These are phyloP conservation scores for Pollenia griseotomentosa DNA, from an alignment of 2,888 invertebrate genomes.

Conservation along the genomic window DNA sequence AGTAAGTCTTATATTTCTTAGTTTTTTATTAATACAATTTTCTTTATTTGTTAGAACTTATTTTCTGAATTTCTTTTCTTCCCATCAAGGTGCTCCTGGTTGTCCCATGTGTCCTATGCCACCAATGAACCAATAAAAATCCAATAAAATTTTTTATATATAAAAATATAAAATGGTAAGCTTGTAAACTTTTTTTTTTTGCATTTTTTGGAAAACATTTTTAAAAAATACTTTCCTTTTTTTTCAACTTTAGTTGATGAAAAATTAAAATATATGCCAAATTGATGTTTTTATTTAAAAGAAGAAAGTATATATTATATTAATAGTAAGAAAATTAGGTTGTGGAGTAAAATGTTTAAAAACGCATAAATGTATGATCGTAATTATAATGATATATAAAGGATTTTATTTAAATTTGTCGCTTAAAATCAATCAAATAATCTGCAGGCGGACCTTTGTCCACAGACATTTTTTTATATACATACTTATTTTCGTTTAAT, in stretches of 20 bases:
- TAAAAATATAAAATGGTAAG: constrained; percentile 70
- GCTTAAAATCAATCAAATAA: constrained; percentile 49
- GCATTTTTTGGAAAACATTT: background rate
- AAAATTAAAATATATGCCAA: constrained; percentile 78
- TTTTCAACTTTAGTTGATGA: constrained; percentile 74
- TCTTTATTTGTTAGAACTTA: constrained; percentile 50
- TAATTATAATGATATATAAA: constrained; percentile 19
- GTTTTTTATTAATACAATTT: constrained; percentile 15
- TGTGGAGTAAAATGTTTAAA: constrained; percentile 69
- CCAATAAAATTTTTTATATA: constrained; percentile 72
- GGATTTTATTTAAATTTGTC: constrained; percentile 32
- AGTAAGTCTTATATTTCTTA: background rate
- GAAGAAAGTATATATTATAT: constrained; percentile 53
- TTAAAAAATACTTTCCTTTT: constrained; percentile 14
- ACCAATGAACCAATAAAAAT: constrained; percentile 81
- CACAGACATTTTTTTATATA: constrained; percentile 56
- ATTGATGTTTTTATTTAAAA: constrained; percentile 74
- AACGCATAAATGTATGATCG: constrained; percentile 66
- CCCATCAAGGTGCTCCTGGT: constrained; percentile 77
- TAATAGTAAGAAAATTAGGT: constrained; percentile 67
- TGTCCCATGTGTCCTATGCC: constrained; percentile 82
- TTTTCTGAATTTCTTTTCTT: constrained; percentile 48
- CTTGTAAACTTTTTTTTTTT: constrained; percentile 4
- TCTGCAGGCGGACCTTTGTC: constrained; percentile 64
- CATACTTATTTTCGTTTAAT: constrained; percentile 31